phyloP scores from a whole-genome alignment of 1,140 invertebrate species.

The Drosophila lacteicornis region DNA sequence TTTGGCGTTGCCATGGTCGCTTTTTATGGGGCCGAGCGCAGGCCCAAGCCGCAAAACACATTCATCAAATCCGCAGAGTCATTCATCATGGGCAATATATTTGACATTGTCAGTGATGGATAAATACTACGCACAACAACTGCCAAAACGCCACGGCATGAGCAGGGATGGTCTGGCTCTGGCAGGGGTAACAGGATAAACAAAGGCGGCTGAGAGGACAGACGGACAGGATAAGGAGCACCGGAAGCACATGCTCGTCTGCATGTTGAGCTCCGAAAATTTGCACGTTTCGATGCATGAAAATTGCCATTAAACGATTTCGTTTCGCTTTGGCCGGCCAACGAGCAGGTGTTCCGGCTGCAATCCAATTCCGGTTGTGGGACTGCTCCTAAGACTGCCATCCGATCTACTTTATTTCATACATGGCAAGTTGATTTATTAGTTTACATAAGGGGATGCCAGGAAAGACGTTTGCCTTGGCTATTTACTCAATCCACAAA shows the following conservation, averaged over 20 bases:
- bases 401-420: constrained; percentile 32
- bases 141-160: constrained; percentile 29
- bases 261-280: constrained; percentile 60
- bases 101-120: constrained; percentile 83
- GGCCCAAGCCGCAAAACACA: constrained; percentile 79
- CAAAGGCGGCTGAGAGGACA: constrained; percentile 34
- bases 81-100: constrained; percentile 83
- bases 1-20: constrained; percentile 64
- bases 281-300: constrained; percentile 71
- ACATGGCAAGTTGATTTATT: constrained; percentile 37
- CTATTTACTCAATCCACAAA: constrained; percentile 7
- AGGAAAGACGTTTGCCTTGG: constrained; percentile 5
- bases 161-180: not conserved
- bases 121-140: constrained; percentile 74
- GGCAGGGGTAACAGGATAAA: constrained; percentile 39
- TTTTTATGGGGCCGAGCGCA: constrained; percentile 46
- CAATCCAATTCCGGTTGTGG: constrained; percentile 30
- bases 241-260: constrained; percentile 64
- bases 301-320: constrained; percentile 67
- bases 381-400: constrained; percentile 19
- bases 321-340: constrained; percentile 25
- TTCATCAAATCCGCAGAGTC: constrained; percentile 82
- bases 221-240: constrained; percentile 49
- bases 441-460: constrained; percentile 12
- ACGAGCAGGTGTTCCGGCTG: constrained; percentile 38